These are phyloP conservation scores for Triplophysa siluroides DNA, from an alignment of 2,113 vertebrate species.

Conservation along the genomic window DNA sequence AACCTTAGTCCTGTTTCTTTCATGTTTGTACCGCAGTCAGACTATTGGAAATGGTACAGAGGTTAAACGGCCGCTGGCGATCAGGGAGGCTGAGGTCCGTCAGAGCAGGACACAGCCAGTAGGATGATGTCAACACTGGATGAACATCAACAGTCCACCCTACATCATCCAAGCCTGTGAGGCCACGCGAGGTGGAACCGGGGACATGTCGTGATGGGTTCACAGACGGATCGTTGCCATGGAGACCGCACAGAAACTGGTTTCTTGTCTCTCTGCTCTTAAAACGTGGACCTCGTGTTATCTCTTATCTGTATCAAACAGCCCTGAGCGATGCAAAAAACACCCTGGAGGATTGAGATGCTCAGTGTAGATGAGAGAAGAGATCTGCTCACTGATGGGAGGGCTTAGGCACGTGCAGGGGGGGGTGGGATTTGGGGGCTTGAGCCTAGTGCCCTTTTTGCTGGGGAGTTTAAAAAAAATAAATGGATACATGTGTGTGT, in stretches of 20 bases:
- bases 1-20: neutral
- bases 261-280: neutral
- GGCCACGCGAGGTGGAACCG: neutral
- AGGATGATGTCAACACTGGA: conserved; percentile 22
- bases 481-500: too few relatives aligned
- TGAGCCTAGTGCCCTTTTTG: too few relatives aligned
- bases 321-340: conserved; percentile 11
- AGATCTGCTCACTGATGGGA: too few relatives aligned
- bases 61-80: neutral
- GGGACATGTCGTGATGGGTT: conserved; percentile 6
- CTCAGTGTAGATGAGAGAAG: too few relatives aligned
- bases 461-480: too few relatives aligned
- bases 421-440: too few relatives aligned
- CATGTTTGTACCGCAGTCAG: conserved; percentile 4
- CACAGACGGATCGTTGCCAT: conserved; percentile 5
- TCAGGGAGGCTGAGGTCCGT: neutral
- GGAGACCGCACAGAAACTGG: neutral
- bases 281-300: neutral
- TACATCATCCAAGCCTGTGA: neutral
- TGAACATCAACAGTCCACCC: conserved; percentile 26
- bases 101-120: neutral
- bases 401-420: too few relatives aligned
- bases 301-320: conserved; percentile 3
- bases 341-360: conserved; percentile 8
- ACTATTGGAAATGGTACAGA: neutral